phyloP scores from a whole-genome alignment of 2,888 invertebrate genomes.

The Chromoteleia sp. region DNA sequence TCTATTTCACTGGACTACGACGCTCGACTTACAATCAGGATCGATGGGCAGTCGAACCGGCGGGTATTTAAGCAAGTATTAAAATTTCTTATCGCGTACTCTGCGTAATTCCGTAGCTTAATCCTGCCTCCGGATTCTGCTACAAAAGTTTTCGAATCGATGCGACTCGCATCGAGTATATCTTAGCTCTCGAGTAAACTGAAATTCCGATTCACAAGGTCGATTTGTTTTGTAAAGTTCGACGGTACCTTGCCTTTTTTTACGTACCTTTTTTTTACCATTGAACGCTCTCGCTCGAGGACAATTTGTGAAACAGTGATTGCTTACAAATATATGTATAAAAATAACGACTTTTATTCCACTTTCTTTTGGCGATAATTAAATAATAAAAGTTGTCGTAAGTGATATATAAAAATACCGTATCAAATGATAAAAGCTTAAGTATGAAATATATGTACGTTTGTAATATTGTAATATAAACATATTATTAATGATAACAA shows the following conservation, averaged over 20 bases:
- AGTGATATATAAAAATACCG: too few species aligned
- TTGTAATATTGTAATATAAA: too few species aligned
- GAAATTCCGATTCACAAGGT: slow-evolving; percentile 68
- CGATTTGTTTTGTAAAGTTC: slow-evolving; percentile 67
- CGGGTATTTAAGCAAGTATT: slow-evolving; percentile 78
- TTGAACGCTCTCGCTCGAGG: slow-evolving; percentile 36
- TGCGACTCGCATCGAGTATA: slow-evolving; percentile 74
- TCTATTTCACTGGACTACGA: slow-evolving; percentile 66
- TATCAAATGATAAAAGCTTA: too few species aligned
- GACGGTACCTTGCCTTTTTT: slow-evolving; percentile 37
- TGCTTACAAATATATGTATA: slow-evolving; percentile 36
- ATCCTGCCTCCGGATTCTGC: slow-evolving; percentile 76
- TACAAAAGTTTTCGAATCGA: slow-evolving; percentile 77
- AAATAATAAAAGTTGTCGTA: slow-evolving; percentile 1
- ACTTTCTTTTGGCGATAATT: too few species aligned
- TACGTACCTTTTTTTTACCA: slow-evolving; percentile 15
- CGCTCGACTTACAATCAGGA: slow-evolving; percentile 67
- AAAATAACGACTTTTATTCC: background rate
- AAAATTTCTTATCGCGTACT: slow-evolving; percentile 80
- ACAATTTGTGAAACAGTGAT: slow-evolving; percentile 47
- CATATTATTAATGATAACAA: too few species aligned
- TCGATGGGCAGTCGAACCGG: slow-evolving; percentile 70
- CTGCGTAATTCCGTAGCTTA: slow-evolving; percentile 76
- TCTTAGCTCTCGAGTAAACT: slow-evolving; percentile 64
- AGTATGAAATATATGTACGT: too few species aligned